A percentile compares a stretch with the other conserved stretches of the same genome.
Conservation (phyloP, 2,888 invertebrate species). For the Lepidonotus clava region DNA sequence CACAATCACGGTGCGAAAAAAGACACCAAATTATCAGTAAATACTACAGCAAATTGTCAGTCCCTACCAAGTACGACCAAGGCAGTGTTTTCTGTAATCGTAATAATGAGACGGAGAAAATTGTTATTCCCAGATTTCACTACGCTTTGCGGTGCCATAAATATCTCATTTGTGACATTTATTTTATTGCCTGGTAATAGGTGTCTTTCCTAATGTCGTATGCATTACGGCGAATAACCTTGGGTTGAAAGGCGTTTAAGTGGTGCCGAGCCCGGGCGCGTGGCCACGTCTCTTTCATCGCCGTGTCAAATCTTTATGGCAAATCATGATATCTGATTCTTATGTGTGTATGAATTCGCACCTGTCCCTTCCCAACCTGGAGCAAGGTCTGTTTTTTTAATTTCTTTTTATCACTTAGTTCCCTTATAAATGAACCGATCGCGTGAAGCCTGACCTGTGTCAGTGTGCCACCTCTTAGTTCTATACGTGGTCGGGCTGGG, state of each 20-base stretch:
- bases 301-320: not conserved
- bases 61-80: not conserved
- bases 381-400: not conserved
- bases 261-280: not conserved
- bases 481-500: no score
- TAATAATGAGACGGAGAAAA: slow-evolving; percentile 1
- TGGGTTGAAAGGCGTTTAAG: not conserved
- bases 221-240: not conserved
- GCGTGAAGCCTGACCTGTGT: not conserved
- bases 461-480: not conserved
- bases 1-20: not conserved
- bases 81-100: slow-evolving; percentile 7
- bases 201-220: not conserved
- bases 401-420: not conserved
- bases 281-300: not conserved
- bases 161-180: slow-evolving; percentile 37
- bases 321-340: not conserved
- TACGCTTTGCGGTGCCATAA: slow-evolving; percentile 29
- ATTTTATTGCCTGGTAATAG: slow-evolving; percentile 31
- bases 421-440: not conserved
- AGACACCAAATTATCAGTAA: not conserved
- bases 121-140: slow-evolving; percentile 8
- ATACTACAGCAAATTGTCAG: slow-evolving; percentile 16
- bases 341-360: not conserved
- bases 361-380: not conserved